These are phyloP conservation scores for Dryobates pubescens DNA, from an alignment of 2,797 vertebrate genomes.

Conservation along the genomic window DNA sequence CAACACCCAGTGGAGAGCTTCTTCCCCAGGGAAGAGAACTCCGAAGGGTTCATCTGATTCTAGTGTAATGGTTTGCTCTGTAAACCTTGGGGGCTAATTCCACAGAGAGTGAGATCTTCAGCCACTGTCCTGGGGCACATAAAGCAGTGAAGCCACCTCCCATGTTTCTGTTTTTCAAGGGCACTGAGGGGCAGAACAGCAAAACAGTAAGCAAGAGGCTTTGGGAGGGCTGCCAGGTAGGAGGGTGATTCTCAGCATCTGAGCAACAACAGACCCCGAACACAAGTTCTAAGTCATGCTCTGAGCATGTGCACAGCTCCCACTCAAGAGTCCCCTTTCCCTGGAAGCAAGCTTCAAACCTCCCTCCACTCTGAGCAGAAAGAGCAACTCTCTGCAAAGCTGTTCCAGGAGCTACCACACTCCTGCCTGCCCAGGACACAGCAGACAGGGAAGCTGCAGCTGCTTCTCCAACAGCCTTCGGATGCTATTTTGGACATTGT, in stretches of 20 bases:
- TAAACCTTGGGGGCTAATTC: conserved; percentile 39
- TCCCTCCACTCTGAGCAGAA: not conserved
- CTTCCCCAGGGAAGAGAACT: conserved; percentile 1
- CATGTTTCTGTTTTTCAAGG: not conserved
- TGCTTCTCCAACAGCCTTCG: conserved; percentile 16
- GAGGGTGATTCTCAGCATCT: conserved; percentile 51
- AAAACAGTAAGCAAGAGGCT: conserved; percentile 51
- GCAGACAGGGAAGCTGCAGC: conserved; percentile 54
- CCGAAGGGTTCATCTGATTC: conserved; percentile 16
- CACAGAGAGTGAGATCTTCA: not conserved
- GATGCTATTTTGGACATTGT: not conserved
- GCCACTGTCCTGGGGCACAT: conserved; percentile 36
- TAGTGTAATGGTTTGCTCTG: not conserved
- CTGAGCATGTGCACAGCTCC: conserved; percentile 8
- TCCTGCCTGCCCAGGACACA: conserved; percentile 36
- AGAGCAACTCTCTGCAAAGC: conserved; percentile 52
- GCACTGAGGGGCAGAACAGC: conserved; percentile 33
- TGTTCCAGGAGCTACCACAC: conserved; percentile 61
- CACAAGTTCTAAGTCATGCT: not conserved
- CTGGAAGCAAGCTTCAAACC: not conserved
- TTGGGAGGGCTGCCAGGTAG: conserved; percentile 45
- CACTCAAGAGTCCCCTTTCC: not conserved
- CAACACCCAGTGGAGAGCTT: conserved; percentile 24
- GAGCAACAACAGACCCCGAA: conserved; percentile 6
- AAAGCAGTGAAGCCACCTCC: conserved; percentile 17